Evolutionary conservation across 2,113 vertebrate species (phyloP).

Genomic region (Smithornis capensis): DNA sequence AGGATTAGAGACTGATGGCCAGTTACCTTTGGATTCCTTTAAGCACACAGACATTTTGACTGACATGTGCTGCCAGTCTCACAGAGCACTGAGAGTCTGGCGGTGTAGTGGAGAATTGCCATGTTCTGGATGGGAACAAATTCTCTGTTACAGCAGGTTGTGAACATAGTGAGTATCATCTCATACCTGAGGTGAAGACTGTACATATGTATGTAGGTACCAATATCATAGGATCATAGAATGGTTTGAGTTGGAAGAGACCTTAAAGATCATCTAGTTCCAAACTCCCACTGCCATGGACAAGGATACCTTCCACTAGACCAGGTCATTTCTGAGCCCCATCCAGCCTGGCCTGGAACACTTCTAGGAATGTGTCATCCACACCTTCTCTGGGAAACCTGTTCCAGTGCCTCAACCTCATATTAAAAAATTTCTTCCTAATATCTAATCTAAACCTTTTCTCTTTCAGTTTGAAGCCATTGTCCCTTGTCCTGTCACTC

Average conservation of each 20-base stretch:
- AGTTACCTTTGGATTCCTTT: neutral
- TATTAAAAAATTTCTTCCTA: neutral
- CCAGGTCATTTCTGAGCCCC: neutral
- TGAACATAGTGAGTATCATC: neutral
- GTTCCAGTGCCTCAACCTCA: neutral
- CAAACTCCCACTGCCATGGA: neutral
- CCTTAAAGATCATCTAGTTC: neutral
- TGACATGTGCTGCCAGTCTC: neutral
- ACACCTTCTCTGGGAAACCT: neutral
- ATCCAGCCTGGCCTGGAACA: neutral
- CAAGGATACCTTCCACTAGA: neutral
- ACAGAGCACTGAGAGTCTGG: accelerated
- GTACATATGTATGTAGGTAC: too few species aligned
- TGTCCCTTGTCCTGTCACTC: neutral
- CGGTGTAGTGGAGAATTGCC: neutral
- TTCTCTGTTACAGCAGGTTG: neutral
- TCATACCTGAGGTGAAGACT: neutral
- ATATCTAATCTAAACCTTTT: neutral
- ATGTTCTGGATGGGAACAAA: neutral
- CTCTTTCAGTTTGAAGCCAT: neutral
- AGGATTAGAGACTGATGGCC: neutral
- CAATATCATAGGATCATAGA: neutral
- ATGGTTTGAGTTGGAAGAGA: neutral
- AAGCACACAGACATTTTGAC: neutral
- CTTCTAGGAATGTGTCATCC: neutral